Evolutionary conservation across 2,113 vertebrate species (phyloP).

Genomic region (Muntiacus muntjak): DNA sequence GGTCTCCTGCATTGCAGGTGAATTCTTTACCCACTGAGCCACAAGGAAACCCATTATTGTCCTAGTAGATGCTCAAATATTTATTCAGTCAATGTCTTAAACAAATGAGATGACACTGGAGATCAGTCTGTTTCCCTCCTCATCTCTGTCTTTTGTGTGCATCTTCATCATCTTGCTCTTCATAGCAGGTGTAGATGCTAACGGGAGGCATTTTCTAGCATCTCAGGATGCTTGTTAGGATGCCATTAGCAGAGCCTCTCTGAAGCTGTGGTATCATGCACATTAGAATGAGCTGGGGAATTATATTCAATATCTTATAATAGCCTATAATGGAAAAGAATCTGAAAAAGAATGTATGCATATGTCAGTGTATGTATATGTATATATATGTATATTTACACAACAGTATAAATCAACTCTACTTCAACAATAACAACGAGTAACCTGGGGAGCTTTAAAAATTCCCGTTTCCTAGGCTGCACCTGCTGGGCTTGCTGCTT

Average conservation of each 20-base stretch:
- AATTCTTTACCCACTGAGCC: neutral
- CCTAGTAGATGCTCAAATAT: neutral
- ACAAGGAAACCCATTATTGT: neutral
- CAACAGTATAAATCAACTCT: neutral
- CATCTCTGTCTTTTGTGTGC: neutral
- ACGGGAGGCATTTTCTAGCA: neutral
- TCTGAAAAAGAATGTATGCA: neutral
- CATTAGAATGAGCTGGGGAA: neutral
- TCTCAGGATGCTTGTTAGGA: neutral
- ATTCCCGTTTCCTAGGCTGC: neutral
- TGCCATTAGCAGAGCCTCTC: neutral
- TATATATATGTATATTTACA: neutral
- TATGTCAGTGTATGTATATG: neutral
- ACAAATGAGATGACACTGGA: neutral
- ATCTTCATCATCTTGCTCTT: neutral
- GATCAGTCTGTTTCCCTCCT: neutral
- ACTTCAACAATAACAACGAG: neutral
- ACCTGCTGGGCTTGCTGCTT: neutral
- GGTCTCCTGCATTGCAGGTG: neutral
- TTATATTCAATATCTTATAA: neutral
- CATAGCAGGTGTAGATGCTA: neutral
- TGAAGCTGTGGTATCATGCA: neutral
- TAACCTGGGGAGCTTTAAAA: neutral
- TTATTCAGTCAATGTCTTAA: neutral
- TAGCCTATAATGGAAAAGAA: neutral